phyloP scores from a whole-genome alignment of 2,888 invertebrate genomes.

The Eumerus sabulonum region DNA sequence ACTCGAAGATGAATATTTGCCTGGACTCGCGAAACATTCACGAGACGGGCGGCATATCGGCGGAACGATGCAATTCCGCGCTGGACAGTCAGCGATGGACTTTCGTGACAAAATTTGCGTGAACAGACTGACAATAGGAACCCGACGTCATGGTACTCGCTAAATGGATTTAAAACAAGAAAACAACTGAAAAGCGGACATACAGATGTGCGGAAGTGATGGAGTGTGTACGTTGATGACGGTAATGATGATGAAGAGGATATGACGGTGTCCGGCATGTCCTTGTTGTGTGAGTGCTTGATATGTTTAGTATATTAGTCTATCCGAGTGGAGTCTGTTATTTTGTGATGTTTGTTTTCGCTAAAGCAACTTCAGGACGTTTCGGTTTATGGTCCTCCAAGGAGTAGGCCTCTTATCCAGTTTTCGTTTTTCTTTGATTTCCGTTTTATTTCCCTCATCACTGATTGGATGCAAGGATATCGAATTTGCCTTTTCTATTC shows the following conservation, averaged over 20 bases:
- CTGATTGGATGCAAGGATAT: slow-evolving; percentile 45
- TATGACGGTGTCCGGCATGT: slow-evolving; percentile 28
- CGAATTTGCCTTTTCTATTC: slow-evolving; percentile 39
- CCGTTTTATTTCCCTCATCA: background rate
- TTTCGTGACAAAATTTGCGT: slow-evolving; percentile 77
- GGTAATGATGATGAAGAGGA: slow-evolving; percentile 16
- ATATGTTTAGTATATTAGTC: too few species aligned
- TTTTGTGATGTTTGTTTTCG: slow-evolving; percentile 23
- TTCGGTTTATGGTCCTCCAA: slow-evolving; percentile 9
- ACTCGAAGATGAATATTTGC: slow-evolving; percentile 87
- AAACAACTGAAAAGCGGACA: background rate
- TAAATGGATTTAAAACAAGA: slow-evolving; percentile 29
- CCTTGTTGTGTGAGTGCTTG: background rate
- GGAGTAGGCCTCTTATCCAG: background rate
- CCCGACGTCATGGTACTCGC: slow-evolving; percentile 13
- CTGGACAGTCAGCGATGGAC: slow-evolving; percentile 85
- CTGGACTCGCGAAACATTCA: slow-evolving; percentile 83
- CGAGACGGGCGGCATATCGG: slow-evolving; percentile 82
- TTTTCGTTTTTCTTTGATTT: slow-evolving; percentile 12
- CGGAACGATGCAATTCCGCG: slow-evolving; percentile 84
- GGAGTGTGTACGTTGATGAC: slow-evolving; percentile 37
- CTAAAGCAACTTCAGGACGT: slow-evolving; percentile 28
- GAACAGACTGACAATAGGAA: slow-evolving; percentile 49
- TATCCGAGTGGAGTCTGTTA: too few species aligned
- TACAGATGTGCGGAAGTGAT: slow-evolving; percentile 9